These are phyloP conservation scores for Platysternon megacephalum DNA, from an alignment of 2,113 vertebrate species.

Conservation along the genomic window DNA sequence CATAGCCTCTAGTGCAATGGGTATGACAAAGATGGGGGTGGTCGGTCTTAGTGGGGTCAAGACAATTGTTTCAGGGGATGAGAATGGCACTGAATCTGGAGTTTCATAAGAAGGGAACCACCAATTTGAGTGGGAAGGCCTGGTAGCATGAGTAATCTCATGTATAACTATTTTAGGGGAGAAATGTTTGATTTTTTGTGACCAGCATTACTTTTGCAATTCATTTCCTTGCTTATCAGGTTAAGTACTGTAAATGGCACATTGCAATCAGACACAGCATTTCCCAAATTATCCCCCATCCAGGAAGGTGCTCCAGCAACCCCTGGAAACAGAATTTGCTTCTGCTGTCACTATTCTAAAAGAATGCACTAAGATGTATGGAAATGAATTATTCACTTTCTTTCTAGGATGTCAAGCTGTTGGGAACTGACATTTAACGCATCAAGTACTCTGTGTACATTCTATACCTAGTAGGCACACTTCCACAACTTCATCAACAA, in stretches of 20 bases:
- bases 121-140: not conserved
- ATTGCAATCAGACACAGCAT: not conserved
- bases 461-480: constrained; percentile 71
- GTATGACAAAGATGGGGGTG: fast-evolving
- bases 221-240: not conserved
- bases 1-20: not conserved
- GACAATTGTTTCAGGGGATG: fast-evolving
- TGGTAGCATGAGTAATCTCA: not conserved
- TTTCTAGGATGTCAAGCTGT: constrained; percentile 69
- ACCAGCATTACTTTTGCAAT: not conserved
- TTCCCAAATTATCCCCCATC: constrained; percentile 20
- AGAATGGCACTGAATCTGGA: not conserved
- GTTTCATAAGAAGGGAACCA: fast-evolving
- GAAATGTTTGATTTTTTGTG: not conserved
- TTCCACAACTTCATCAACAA: constrained; percentile 75
- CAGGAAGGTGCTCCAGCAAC: constrained; percentile 35
- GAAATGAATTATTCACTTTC: constrained; percentile 75
- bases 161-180: not conserved
- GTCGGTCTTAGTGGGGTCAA: not conserved
- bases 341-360: constrained; percentile 72
- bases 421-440: constrained; percentile 73
- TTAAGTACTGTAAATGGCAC: not conserved
- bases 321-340: constrained; percentile 61
- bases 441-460: constrained; percentile 66
- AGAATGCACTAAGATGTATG: constrained; percentile 68